Percentiles rank a stretch among this genome's conserved stretches.
Conservation (phyloP, 2,888 invertebrate species). For the Arrhopalites spinosus region DNA sequence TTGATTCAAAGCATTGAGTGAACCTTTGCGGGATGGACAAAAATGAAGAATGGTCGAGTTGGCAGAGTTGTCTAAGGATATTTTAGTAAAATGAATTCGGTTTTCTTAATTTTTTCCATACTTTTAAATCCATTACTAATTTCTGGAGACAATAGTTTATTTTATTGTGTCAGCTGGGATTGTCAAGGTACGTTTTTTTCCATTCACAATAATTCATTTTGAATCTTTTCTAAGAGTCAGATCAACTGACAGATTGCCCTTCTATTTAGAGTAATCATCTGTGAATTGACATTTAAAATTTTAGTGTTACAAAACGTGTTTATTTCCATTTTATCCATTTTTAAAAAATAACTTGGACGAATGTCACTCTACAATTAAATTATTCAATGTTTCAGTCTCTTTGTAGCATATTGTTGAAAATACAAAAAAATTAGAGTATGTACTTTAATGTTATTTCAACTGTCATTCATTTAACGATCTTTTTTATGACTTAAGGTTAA, state of each 20-base stretch:
- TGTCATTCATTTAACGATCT: not conserved
- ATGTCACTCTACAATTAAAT: not conserved
- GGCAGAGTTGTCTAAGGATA: too few relatives aligned
- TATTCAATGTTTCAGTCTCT: too few relatives aligned
- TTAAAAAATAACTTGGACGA: not conserved
- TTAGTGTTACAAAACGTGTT: not conserved
- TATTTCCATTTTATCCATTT: not conserved
- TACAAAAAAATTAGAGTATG: not conserved
- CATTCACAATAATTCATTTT: not conserved
- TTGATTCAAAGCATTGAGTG: not conserved
- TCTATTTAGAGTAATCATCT: not conserved
- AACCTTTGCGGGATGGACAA: not conserved
- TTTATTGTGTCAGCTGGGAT: slow-evolving; percentile 45
- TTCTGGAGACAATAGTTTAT: slow-evolving; percentile 17
- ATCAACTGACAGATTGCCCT: slow-evolving; percentile 6
- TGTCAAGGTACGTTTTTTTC: slow-evolving; percentile 43
- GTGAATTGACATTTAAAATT: slow-evolving; percentile 4
- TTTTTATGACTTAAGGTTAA: too few relatives aligned
- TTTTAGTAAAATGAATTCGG: slow-evolving; percentile 17
- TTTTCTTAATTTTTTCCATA: not conserved
- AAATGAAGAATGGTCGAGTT: not conserved
- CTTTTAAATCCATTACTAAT: not conserved
- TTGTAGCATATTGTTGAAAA: too few relatives aligned
- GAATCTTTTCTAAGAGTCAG: not conserved
- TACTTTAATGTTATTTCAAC: not conserved